These are phyloP conservation scores for Cryptoleucopteryx plumbea DNA, from an alignment of 2,113 vertebrate species.

Conservation along the genomic window DNA sequence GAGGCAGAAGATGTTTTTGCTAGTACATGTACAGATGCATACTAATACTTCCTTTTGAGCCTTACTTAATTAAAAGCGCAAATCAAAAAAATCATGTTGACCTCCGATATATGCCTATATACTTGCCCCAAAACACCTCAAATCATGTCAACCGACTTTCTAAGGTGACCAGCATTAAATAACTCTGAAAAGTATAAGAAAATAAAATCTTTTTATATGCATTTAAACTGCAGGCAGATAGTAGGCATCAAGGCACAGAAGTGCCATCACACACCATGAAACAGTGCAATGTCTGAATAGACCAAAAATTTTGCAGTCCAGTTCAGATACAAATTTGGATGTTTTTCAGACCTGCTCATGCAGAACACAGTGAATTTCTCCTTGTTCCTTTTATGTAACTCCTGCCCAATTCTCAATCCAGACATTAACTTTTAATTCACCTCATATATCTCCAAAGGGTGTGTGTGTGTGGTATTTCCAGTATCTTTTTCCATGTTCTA, in stretches of 20 bases:
- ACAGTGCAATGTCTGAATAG: background rate
- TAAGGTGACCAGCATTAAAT: background rate
- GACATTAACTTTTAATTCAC: slow-evolving; percentile 32
- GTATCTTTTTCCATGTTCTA: background rate
- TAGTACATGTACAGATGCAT: background rate
- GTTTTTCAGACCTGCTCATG: background rate
- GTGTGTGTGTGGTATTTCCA: background rate
- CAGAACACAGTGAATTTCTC: background rate
- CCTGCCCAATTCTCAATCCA: background rate
- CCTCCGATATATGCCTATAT: background rate
- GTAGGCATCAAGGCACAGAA: background rate
- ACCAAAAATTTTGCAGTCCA: background rate
- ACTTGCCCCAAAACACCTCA: background rate
- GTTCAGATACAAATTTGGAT: background rate
- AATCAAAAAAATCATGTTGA: background rate
- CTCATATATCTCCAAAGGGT: background rate
- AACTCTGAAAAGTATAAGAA: background rate
- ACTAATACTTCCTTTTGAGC: background rate
- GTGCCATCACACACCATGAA: background rate
- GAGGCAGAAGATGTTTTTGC: background rate
- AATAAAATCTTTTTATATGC: background rate
- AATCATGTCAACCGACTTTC: background rate
- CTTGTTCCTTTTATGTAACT: background rate
- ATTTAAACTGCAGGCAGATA: background rate
- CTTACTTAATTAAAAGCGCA: background rate